Evolutionary conservation across 2,797 vertebrate genomes (phyloP), one percentile per base, ranked within the genome.

Genomic region (Sylvilagus floridanus): DNA sequence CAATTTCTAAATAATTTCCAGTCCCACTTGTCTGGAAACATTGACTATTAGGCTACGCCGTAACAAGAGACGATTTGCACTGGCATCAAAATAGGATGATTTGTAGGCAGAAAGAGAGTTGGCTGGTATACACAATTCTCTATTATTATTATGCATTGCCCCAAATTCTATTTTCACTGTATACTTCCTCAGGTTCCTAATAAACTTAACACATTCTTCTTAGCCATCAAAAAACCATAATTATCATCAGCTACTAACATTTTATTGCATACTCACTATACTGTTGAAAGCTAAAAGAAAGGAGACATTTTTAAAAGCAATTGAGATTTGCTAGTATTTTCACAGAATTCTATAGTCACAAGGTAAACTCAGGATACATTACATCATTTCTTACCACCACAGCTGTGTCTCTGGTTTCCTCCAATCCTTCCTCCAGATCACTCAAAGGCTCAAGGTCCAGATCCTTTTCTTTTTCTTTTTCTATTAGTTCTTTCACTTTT

Each of bases 401-500:
- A 50, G 99, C 99, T n/a, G 99, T 99, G 7, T 99, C 99, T 54
- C 99, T 98, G 11, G 98, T 98, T 96, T 99, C 99, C 86, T 99
- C 99, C 1, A 98, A 91, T 9, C 98, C 98, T 88, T 99, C 99
- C 65, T 99, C 99, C 90, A 99, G 98, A 95, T 99, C 99, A 82
- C 99, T 99, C 73, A 99, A 96, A 30, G 98, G 97, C 60, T 99
- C 99, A 65, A 99, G 97, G 90, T 99, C 99, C 28, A 99, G 98
- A 21, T 99, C 99, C 30, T 99, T 98, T 88, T 98, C 98, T 94
- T 98, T 98, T 97, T 99, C 99, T 97, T 99, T 99, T 98, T 99
- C 99, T 98, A 99, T 98, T 54, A 99, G 96, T 98, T 99, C 99
- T 95, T 99, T 99, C 0, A 98, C 99, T 47, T 99, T 99, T 98